Base-by-base conservation (phyloP, 2,797 vertebrate species). In the Syngnathus acus region DNA sequence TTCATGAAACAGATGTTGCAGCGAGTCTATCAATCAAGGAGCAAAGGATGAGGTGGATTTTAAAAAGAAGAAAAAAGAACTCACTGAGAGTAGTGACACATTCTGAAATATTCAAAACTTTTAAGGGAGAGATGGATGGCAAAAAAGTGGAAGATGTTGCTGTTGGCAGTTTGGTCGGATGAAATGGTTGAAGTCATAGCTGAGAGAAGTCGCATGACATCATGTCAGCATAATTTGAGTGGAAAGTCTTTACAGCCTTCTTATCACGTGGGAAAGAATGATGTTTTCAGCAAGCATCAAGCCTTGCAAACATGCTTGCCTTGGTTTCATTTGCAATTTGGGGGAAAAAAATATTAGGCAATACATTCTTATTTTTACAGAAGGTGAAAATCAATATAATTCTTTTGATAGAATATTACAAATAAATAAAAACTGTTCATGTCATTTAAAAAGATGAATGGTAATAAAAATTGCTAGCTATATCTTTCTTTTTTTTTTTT, bases 181-280 rank as follows among this genome's bases (percentile, higher is more conserved):
- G 70, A 79, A 86, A 68, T 65, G 64, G 76, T 72, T 59, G 62
- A 73, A 74, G 72, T 87, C 83, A 84, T 51, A 66, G 75, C 77
- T 65, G 67, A 73, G 78, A 82, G 78, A 79, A 85, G 81, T 72
- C 65, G 58, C 73, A 82, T 82, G 80, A 77, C 78, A 79, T 75
- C 73, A 79, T 68, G 78, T 82, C 78, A 67, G 76, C 58, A 69
- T 78, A 71, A 88, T 89, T 92, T 88, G 74, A 81, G 82, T 76
- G 74, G 62, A 82, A 88, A 86, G 68, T 61, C 68, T 80, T 84
- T 79, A 32, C 69, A 72, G 72, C 84, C 71, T 67, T 73, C 86
- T 90, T 92, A 92, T 92, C 90, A 89, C 86, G 84, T 88, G 87
- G 86, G 88, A 90, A 90, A 89, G 74, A 84, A 84, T 72, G 73